These are phyloP conservation scores for Coccyzus lansbergi DNA, from an alignment of 2,797 vertebrate genomes.

Conservation along the genomic window DNA sequence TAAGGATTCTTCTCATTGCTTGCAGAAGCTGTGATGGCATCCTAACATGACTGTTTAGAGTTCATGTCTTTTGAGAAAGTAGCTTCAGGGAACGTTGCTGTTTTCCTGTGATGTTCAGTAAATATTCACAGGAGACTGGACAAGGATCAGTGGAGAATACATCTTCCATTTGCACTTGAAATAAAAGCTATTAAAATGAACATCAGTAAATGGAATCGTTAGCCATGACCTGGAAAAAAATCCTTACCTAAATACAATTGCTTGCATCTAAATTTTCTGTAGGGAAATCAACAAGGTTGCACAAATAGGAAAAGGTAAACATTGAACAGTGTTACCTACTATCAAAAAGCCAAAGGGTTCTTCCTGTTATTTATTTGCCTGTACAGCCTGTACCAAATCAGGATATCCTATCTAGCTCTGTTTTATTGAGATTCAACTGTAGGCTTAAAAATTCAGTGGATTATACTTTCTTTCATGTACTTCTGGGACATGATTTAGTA, in stretches of 20 bases:
- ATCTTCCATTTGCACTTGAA: background rate
- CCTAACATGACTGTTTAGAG: background rate
- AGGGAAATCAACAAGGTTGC: background rate
- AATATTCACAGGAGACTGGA: background rate
- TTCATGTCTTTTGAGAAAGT: slow-evolving; percentile 4
- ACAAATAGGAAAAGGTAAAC: background rate
- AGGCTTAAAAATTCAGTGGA: background rate
- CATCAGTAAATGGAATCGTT: background rate
- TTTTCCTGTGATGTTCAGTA: slow-evolving; percentile 25
- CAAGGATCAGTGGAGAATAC: background rate
- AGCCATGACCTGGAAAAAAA: background rate
- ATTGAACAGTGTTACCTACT: background rate
- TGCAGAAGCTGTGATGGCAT: background rate
- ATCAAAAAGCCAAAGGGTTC: background rate
- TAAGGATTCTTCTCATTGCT: background rate
- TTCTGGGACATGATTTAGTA: background rate
- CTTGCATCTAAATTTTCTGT: background rate
- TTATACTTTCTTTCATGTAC: background rate
- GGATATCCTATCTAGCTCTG: background rate
- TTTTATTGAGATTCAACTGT: background rate
- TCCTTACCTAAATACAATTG: background rate
- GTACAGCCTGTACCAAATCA: background rate
- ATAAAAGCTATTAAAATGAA: background rate
- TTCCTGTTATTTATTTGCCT: background rate
- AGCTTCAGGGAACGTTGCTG: background rate